Evolutionary conservation across 2,113 vertebrate species (phyloP).

Genomic region (Dolichotis patagonum): DNA sequence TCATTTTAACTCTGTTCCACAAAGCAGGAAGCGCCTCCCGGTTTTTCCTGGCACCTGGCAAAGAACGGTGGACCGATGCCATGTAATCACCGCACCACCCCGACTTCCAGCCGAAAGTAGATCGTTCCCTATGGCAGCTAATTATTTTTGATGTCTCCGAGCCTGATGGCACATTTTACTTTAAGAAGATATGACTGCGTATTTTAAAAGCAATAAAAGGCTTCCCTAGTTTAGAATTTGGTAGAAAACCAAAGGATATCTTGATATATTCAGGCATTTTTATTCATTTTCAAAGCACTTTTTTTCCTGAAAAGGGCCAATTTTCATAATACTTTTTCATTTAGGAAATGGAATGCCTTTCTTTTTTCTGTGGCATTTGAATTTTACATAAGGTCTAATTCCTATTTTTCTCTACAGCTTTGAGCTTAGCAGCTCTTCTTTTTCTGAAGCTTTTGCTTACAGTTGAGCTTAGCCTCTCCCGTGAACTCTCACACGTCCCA

Average conservation of each 20-base stretch:
- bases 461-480: background rate
- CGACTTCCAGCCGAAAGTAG: background rate
- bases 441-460: background rate
- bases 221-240: constrained; percentile 28
- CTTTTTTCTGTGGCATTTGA: background rate
- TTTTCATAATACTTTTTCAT: constrained; percentile 19
- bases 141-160: constrained; percentile 59
- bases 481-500: background rate
- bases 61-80: background rate
- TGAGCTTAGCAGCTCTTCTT: background rate
- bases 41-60: background rate
- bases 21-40: background rate
- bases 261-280: background rate
- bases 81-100: background rate
- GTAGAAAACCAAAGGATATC: background rate
- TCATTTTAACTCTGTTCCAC: background rate
- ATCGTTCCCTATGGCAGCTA: background rate
- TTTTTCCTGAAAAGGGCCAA: background rate
- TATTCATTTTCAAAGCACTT: constrained; percentile 44
- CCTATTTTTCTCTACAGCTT: background rate
- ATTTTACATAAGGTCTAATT: constrained; percentile 7
- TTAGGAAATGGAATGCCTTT: background rate
- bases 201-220: background rate
- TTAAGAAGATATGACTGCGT: background rate
- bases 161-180: constrained; percentile 19